A percentile compares a stretch with the other conserved stretches of the same genome.
Evolutionary conservation across 2,888 invertebrate species (phyloP).

Genomic region (Dendrolimus houi): DNA sequence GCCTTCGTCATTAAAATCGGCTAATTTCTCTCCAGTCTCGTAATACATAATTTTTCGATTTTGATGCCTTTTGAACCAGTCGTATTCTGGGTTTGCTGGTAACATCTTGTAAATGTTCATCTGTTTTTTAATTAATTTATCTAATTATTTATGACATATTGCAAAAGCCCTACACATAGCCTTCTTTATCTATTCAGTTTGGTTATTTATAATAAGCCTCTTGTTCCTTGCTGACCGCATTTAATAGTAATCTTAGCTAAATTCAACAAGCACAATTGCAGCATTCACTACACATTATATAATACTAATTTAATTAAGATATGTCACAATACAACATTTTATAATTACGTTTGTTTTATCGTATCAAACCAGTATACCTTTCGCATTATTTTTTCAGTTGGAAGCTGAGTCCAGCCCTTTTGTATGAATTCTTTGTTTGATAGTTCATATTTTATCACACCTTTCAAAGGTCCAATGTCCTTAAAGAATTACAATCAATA

Average conservation of each 20-base stretch:
- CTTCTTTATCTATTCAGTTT: too few species aligned
- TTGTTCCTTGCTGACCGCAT: too few species aligned
- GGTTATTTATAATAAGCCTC: too few species aligned
- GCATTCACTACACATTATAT: too few species aligned
- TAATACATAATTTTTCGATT: conserved; percentile 21
- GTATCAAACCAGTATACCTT: conserved; percentile 20
- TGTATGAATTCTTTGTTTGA: conserved; percentile 34
- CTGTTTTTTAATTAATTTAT: conserved; percentile 14
- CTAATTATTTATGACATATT: too few species aligned
- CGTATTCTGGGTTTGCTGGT: conserved; percentile 22
- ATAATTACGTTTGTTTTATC: too few species aligned
- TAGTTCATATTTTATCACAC: conserved; percentile 24
- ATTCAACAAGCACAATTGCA: neutral
- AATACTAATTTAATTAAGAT: neutral
- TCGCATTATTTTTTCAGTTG: conserved; percentile 34
- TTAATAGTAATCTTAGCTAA: too few species aligned
- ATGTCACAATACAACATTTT: too few species aligned
- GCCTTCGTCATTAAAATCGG: conserved; percentile 29
- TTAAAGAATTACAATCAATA: conserved; percentile 7
- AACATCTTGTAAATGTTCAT: conserved; percentile 46
- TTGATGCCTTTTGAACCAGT: conserved; percentile 39
- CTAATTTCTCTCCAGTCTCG: conserved; percentile 33
- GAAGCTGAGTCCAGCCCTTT: conserved; percentile 38
- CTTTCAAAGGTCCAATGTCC: conserved; percentile 10
- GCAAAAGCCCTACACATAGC: too few species aligned